phyloP scores from a whole-genome alignment of 2,888 invertebrate genomes.

The Synergus gifuensis region DNA sequence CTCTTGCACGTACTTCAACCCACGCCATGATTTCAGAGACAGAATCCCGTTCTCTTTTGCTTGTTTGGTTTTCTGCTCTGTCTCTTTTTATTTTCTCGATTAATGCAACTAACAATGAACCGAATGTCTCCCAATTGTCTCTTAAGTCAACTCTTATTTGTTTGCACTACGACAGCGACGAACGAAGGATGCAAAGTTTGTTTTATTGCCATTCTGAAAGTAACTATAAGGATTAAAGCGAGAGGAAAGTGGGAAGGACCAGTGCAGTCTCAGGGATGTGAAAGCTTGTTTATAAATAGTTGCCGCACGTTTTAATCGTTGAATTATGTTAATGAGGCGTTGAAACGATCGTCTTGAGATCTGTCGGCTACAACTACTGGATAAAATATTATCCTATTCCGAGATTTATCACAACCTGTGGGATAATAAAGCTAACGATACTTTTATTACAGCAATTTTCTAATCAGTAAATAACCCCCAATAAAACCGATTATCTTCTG shows the following conservation, averaged over 20 bases:
- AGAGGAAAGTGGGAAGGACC: background rate
- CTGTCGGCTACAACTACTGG: background rate
- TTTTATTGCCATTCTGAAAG: conserved; percentile 44
- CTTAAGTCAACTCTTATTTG: conserved; percentile 44
- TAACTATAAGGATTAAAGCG: conserved; percentile 18
- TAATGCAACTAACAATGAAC: conserved; percentile 41
- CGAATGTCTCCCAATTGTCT: conserved; percentile 42
- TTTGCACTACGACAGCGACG: conserved; percentile 17
- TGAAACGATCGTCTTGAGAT: conserved; percentile 50
- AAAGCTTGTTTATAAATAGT: conserved; percentile 7
- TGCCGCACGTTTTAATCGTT: conserved; percentile 56
- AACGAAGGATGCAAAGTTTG: conserved; percentile 25
- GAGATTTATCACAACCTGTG: background rate
- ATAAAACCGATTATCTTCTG: too few relatives aligned
- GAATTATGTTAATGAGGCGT: conserved; percentile 56
- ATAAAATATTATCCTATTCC: background rate
- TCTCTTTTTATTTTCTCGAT: conserved; percentile 34
- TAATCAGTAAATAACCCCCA: too few relatives aligned
- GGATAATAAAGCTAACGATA: background rate
- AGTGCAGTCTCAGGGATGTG: background rate
- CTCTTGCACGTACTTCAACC: conserved; percentile 52
- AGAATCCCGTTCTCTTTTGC: conserved; percentile 29
- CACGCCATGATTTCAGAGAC: conserved; percentile 31
- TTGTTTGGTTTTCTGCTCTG: conserved; percentile 45
- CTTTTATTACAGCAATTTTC: too few relatives aligned